A percentile compares a stretch with the other conserved stretches of the same genome.
Evolutionary conservation across 2,888 invertebrate genomes (phyloP).

Genomic region (Portevinia maculata): DNA sequence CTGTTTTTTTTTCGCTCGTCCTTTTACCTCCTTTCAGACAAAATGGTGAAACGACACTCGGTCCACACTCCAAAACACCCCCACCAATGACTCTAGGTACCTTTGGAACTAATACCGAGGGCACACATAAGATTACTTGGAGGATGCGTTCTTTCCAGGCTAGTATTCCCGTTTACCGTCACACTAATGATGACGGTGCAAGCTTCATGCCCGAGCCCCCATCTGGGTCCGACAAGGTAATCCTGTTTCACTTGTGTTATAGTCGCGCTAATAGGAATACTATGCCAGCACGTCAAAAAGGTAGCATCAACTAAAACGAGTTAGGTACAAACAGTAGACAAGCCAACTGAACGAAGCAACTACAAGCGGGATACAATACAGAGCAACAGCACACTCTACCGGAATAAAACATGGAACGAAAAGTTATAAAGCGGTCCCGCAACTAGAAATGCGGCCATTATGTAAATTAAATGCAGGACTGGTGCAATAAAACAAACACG

Average conservation of each 20-base stretch:
- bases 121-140: conserved; percentile 60
- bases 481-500: conserved; percentile 72
- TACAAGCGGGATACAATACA: not conserved
- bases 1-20: conserved; percentile 31
- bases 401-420: conserved; percentile 27
- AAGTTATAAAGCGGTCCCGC: conserved; percentile 64
- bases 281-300: not conserved
- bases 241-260: conserved; percentile 34
- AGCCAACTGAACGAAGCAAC: conserved; percentile 5
- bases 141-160: conserved; percentile 55
- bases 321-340: conserved; percentile 2
- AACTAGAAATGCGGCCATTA: conserved; percentile 63
- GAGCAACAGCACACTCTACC: conserved; percentile 11
- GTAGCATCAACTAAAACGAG: not conserved
- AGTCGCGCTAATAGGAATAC: not conserved
- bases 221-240: conserved; percentile 55
- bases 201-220: not conserved
- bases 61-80: conserved; percentile 9
- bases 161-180: conserved; percentile 49
- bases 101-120: conserved; percentile 60
- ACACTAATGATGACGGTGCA: conserved; percentile 64
- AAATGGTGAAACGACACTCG: conserved; percentile 30
- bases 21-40: conserved; percentile 19
- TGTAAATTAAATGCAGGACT: conserved; percentile 72
- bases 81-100: not conserved